A percentile compares a stretch with the other conserved stretches of the same genome.
These are phyloP conservation scores for Pantherophis vulpinus DNA, from an alignment of 2,797 vertebrate species.

Conservation along the genomic window DNA sequence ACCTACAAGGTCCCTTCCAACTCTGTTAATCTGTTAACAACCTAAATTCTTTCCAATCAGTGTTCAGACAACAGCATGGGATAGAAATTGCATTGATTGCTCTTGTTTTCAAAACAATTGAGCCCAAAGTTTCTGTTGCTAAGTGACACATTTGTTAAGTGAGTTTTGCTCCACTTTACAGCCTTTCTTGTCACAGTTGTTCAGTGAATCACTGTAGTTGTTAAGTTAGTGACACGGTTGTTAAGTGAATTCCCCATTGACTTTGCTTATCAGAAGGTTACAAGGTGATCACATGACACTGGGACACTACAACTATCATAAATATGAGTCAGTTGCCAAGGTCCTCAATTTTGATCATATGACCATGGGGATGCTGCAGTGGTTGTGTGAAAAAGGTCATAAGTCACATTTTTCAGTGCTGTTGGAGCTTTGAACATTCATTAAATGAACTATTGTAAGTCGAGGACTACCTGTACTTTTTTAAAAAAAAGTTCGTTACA, in stretches of 20 bases:
- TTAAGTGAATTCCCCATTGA: not conserved
- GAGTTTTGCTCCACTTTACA: not conserved
- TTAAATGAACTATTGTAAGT: not conserved
- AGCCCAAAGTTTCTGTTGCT: not conserved
- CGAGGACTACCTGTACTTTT: not conserved
- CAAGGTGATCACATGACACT: not conserved
- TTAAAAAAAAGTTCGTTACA: not conserved
- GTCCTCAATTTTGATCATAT: not conserved
- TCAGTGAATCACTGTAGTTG: not conserved
- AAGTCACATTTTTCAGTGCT: not conserved
- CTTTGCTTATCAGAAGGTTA: not conserved
- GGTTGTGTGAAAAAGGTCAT: not conserved
- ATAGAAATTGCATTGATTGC: not conserved
- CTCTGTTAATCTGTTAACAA: not conserved
- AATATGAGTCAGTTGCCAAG: not conserved
- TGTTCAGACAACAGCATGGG: not conserved
- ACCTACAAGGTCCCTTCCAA: too few species aligned
- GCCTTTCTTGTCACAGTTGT: not conserved
- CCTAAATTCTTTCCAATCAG: not conserved
- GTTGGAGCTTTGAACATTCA: not conserved
- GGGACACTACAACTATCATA: not conserved
- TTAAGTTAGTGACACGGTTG: not conserved
- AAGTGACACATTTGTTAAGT: not conserved
- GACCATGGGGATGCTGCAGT: not conserved
- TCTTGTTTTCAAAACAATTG: not conserved